Evolutionary conservation across 2,113 vertebrate species (phyloP), one percentile per base, ranked within the genome.

Genomic region (Falco punctatus): DNA sequence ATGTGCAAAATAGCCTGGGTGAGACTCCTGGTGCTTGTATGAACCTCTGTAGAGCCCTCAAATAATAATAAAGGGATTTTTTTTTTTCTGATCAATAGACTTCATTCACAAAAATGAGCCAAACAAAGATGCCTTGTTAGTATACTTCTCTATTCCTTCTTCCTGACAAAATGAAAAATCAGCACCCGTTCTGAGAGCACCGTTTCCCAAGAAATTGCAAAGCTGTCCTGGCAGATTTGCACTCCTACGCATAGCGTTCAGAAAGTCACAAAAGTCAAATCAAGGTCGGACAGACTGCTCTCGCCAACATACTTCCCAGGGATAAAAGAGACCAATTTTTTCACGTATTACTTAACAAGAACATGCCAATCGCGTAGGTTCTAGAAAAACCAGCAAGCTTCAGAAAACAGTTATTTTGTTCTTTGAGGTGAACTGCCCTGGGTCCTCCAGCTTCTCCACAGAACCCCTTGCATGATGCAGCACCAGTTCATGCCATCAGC

Each of bases 241-340:
- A 73, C 95, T 94, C 96, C 91, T 71, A 64, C 88, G 71, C 51
- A 52, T 11, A 30, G 23, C 67, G 96, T 67, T 97, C 96, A 96
- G 91, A 92, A 92, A 96, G 95, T 80, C 95, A 87, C 87, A 64
- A 35, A 72, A 96, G 96, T 84, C 96, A 93, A 73, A 42, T 1
- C 58, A 84, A 94, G 95, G 94, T 91, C 71, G 58, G 51, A 14
- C 32, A 58, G 66, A 22, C 62, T 58, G 81, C 78, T 85, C 77
- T 73, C 46, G 65, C 62, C 72, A 95, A 81, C 26, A 2, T 13
- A 33, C 46, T 70, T 62, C 73, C 70, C 93, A 65, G 58, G 88
- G 85, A 67, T 30, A 42, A 82, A 85, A 57, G 80, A 78, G 84
- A 66, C 26, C 8, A 13, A 81, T 32, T 46, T 64, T 81, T 78